Base-by-base conservation (phyloP, 1,140 invertebrate genomes). In the Eumeta japonica region DNA sequence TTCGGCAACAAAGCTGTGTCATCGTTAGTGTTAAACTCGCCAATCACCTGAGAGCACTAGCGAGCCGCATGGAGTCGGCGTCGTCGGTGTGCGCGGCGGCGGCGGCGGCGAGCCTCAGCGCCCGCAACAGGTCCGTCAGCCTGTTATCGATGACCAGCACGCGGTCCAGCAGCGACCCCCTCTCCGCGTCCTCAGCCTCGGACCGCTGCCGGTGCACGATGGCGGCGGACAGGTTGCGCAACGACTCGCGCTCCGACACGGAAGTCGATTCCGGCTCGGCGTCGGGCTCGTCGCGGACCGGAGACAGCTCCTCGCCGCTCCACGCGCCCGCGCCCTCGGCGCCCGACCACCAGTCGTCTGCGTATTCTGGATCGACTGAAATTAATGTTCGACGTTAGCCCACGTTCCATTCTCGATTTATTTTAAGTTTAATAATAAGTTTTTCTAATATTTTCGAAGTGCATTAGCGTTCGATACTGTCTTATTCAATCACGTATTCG, bases 91-190 rank as follows among this genome's bases (percentile, higher is more conserved):
- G 33, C 17, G 48, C 48, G 20, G 49, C 50, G 16, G 56, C 49
- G n/a, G 44, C 42, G 16, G 54, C 45, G 31, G 57, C 85, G 13
- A 87, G 82, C 28, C 83, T 75, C 45, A 89, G 71, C 30, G 89
- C 85, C 51, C 87, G 86, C 37, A 89, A 73, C 48, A 89, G 63
- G 50, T 84, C 85, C 1, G 85, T 86, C 3, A 89, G 79, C 10
- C 87, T 67, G 65, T 84, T 85, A 64, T 89, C 60, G 16, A 66
- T 40, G 56, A 60, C 52, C 43, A 61, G 45, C 46, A 58, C 55
- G 17, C 57, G 50, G 38, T 48, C 53, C 15, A 58, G 44, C 35
- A 57, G 47, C 35, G 51, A 44, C 44, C 55, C 65, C 35, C 61
- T 45, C 52, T 65, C 58, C 55, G 64, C 45, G 62, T 72, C 58